phyloP scores from a whole-genome alignment of 2,888 invertebrate genomes.

The Rhopalosiphum nymphaeae region DNA sequence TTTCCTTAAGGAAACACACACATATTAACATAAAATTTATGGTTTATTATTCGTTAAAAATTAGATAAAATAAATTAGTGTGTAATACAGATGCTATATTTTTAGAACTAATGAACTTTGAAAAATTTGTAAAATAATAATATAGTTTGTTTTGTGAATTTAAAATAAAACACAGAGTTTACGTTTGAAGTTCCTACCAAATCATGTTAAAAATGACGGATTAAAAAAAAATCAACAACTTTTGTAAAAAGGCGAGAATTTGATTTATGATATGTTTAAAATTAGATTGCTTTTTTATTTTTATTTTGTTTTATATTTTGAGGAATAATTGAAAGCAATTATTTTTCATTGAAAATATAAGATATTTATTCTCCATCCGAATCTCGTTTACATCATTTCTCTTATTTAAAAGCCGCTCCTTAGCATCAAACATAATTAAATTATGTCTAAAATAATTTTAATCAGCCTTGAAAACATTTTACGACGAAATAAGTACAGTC shows the following conservation, averaged over 20 bases:
- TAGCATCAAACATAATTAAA: constrained; percentile 21
- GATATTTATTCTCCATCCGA: constrained; percentile 8
- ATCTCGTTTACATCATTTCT: not conserved
- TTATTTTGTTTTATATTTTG: not conserved
- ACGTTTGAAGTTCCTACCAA: not conserved
- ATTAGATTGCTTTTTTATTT: not conserved
- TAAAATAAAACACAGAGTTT: not conserved
- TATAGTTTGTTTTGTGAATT: not conserved
- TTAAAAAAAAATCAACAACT: not conserved
- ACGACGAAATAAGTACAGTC: not conserved
- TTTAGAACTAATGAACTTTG: not conserved
- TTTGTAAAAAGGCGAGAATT: not conserved
- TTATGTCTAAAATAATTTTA: constrained; percentile 44
- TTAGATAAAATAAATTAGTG: not conserved
- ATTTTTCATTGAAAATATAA: constrained; percentile 32
- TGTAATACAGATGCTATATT: not conserved
- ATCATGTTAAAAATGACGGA: not conserved
- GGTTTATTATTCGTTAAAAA: not conserved
- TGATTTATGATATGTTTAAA: constrained; percentile 32
- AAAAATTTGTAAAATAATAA: not conserved
- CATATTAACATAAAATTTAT: not conserved
- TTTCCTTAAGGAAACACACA: constrained; percentile 77
- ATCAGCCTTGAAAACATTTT: constrained; percentile 33
- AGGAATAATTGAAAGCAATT: constrained; percentile 20
- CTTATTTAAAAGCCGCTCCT: not conserved